Evolutionary conservation across 2,797 vertebrate genomes (phyloP).

Genomic region (Peromyscus nudipes): DNA sequence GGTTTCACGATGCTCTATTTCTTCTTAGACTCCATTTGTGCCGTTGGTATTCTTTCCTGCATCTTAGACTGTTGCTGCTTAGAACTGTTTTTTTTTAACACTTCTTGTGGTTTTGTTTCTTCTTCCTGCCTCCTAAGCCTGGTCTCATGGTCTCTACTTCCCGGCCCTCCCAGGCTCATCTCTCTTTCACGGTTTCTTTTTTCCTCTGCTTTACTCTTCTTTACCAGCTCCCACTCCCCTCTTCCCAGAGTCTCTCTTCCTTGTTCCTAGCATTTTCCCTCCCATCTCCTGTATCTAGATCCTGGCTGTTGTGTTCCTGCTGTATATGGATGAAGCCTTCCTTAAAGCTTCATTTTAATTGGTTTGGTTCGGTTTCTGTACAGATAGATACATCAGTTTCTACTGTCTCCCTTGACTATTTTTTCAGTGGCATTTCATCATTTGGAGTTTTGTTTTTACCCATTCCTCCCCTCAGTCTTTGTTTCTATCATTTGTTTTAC

Average conservation of each 20-base stretch:
- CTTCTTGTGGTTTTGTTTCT: neutral
- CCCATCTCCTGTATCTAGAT: neutral
- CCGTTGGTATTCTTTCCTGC: neutral
- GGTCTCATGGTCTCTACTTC: neutral
- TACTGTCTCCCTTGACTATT: neutral
- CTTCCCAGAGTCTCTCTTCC: neutral
- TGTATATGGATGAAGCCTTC: neutral
- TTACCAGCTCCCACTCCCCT: rapidly evolving
- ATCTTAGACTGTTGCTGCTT: neutral
- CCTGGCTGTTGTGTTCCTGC: neutral
- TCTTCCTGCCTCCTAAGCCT: neutral
- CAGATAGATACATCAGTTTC: neutral
- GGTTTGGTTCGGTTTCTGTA: neutral
- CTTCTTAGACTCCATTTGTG: neutral
- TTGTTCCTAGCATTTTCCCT: neutral
- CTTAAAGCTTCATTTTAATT: neutral
- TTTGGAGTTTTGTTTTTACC: neutral
- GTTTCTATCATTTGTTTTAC: neutral
- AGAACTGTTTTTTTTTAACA: neutral
- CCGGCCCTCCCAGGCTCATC: no score
- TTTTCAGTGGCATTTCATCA: neutral
- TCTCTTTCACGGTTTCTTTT: neutral
- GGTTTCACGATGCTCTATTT: neutral
- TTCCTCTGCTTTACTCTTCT: neutral
- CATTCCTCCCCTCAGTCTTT: neutral